Percentiles rank a stretch among this genome's conserved stretches.
Evolutionary conservation across 2,113 vertebrate species (phyloP).

Genomic region (Heterotilapia buettikoferi): DNA sequence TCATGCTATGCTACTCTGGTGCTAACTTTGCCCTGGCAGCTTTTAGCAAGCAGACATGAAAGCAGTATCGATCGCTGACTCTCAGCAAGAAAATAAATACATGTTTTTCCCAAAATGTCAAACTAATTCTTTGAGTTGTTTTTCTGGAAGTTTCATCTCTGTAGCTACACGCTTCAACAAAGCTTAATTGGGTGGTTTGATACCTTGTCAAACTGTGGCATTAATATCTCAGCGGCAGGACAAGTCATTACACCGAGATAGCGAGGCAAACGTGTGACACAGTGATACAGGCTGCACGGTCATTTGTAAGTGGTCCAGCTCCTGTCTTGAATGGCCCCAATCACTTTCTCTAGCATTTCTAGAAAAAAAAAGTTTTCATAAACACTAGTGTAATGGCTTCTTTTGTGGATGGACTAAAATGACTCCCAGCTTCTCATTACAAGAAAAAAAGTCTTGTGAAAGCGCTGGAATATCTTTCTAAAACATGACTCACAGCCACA

Average conservation of each 20-base stretch:
- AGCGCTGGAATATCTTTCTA: not conserved
- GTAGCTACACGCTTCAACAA: not conserved
- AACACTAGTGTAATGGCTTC: not conserved
- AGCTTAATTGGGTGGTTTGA: not conserved
- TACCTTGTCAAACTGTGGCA: not conserved
- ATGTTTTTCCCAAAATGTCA: not conserved
- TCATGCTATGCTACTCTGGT: not conserved
- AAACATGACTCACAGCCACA: slow-evolving; percentile 21
- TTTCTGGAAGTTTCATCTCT: not conserved
- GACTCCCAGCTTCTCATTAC: slow-evolving; percentile 6
- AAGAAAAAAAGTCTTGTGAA: not conserved
- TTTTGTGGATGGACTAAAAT: slow-evolving; percentile 8
- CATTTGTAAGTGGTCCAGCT: not conserved
- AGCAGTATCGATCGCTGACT: not conserved
- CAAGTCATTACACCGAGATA: not conserved
- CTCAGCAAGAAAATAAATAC: not conserved
- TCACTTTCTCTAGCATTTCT: not conserved
- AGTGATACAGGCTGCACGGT: not conserved
- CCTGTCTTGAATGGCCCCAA: not conserved
- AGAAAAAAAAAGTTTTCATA: not conserved
- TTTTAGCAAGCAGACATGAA: not conserved
- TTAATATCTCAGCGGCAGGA: not conserved
- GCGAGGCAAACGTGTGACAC: not conserved
- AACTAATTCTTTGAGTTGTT: not conserved
- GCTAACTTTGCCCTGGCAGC: not conserved